Conservation (phyloP, 2,113 vertebrate genomes). For the Thinocorus orbignyianus region DNA sequence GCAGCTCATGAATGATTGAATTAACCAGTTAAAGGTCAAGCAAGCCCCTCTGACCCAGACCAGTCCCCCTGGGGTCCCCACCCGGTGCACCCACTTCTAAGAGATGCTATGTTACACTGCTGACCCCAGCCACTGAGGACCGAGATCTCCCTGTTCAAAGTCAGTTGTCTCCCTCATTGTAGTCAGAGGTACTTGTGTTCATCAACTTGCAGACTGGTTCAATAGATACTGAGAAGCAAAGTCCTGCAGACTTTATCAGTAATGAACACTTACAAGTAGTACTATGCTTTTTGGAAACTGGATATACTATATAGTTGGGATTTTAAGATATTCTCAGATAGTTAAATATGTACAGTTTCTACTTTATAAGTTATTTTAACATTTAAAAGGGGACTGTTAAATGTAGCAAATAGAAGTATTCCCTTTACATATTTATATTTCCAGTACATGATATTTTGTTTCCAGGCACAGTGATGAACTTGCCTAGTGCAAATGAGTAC, state of each 20-base stretch:
- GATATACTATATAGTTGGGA: not conserved
- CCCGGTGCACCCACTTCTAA: not conserved
- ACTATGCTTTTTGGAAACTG: not conserved
- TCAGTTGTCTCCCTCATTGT: not conserved
- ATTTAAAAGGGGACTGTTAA: not conserved
- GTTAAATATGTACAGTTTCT: not conserved
- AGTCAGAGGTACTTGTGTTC: not conserved
- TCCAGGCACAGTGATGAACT: not conserved
- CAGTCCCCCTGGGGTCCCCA: rapidly evolving
- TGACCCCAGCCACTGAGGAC: not conserved
- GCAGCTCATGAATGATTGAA: not conserved
- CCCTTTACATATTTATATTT: not conserved
- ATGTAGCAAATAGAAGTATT: not conserved
- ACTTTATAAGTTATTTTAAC: not conserved
- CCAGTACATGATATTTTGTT: rapidly evolving
- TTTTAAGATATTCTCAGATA: not conserved
- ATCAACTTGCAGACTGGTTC: not conserved
- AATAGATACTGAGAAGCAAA: not conserved
- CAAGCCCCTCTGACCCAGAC: not conserved
- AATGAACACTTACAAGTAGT: not conserved
- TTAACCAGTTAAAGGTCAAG: not conserved
- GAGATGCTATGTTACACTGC: not conserved
- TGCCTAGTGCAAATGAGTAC: not conserved
- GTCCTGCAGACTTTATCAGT: not conserved
- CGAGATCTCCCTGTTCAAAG: too few species aligned